Evolutionary conservation across 2,797 vertebrate genomes (phyloP), one percentile per base, ranked within the genome.

Genomic region (Danio jaintianensis): DNA sequence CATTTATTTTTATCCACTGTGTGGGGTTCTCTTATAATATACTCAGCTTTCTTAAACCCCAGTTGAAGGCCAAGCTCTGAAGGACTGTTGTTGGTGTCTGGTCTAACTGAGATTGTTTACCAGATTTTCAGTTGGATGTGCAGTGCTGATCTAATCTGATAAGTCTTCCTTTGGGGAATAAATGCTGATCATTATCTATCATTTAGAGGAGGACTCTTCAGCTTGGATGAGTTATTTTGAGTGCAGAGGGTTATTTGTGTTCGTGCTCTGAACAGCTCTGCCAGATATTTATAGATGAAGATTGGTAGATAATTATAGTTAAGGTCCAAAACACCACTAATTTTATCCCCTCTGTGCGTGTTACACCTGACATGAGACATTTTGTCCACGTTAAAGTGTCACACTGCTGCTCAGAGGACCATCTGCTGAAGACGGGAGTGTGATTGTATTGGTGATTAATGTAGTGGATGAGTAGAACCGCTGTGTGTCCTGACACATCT

Each of bases 401-500:
- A 56, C 59, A 47, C 58, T 50, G 47, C 56, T 55, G 45, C 61
- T 47, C 59, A n/a, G 53, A 66, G 48, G 18, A 62, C 42, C 52
- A 52, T 69, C 11, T 47, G 12, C 73, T 59, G 50, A 52, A 29
- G 75, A 71, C 38, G n/a, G 38, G 38, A 38, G 52, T 7, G 61
- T 78, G 29, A 22, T 56, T n/a, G 40, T 63, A 47, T 50, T 56
- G 53, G 18, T 72, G 56, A 82, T 50, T 58, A 55, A 71, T 61
- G 5, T 18, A 42, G 29, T 15, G 40, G 70, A 58, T 68, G n/a
- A 22, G 38, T 36, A 47, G 40, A 29, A 76, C 20, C 62, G 20
- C 58, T 84, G 55, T 50, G 40, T 22, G 63, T 75, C 53, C n/a
- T 83, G 64, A 80, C 80, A 63, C 77, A 18, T 76, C 74, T 63